Conservation (phyloP, 2,797 vertebrate genomes). For the Okamejei kenojei region DNA sequence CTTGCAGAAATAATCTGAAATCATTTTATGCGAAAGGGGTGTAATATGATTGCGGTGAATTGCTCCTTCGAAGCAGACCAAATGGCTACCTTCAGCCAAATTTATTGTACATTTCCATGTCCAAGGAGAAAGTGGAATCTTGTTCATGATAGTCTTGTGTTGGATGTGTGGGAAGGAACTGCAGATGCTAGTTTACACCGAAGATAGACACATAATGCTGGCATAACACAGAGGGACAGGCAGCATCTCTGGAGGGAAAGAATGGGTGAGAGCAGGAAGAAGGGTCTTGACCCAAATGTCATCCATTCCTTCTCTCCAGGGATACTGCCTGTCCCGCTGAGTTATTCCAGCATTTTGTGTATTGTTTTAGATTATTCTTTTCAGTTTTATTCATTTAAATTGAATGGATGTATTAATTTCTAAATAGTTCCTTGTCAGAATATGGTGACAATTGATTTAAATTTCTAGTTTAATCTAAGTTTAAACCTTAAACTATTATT, state of each 20-base stretch:
- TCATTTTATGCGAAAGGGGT: not conserved
- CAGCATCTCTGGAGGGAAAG: no score
- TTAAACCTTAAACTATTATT: not conserved
- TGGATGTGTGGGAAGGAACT: no score
- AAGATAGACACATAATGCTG: no score
- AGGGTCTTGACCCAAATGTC: no score
- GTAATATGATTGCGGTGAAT: not conserved
- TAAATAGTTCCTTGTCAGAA: not conserved
- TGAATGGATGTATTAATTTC: not conserved
- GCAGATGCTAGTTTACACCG: no score
- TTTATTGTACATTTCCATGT: not conserved
- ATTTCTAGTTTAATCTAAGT: constrained; percentile 1
- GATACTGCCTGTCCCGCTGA: no score
- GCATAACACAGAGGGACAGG: no score
- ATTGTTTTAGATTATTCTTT: no score
- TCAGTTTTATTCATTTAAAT: not conserved
- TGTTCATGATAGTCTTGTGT: no score
- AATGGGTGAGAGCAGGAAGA: no score
- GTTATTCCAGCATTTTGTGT: no score
- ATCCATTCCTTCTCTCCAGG: no score
- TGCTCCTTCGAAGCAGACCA: not conserved
- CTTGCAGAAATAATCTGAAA: not conserved
- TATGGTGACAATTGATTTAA: not conserved
- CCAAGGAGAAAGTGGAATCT: not conserved
- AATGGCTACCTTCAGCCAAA: not conserved